Evolutionary conservation across 2,888 invertebrate species (phyloP).

Genomic region (Hypselothyrea guttata): DNA sequence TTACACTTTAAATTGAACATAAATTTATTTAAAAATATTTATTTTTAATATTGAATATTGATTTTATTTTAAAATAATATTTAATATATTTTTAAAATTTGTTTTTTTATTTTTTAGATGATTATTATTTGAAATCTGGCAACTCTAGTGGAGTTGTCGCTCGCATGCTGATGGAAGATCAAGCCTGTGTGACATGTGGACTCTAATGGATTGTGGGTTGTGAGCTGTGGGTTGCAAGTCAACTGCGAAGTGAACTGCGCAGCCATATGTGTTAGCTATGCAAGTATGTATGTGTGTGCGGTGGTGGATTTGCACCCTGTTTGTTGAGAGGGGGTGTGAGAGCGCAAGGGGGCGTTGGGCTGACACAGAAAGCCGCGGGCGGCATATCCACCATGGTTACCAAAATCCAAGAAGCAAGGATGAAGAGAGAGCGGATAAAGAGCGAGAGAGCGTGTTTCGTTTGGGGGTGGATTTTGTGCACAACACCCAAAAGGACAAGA

Average conservation of each 20-base stretch:
- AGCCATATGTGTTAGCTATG: slow-evolving; percentile 2
- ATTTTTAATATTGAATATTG: too few relatives aligned
- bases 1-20: too few relatives aligned
- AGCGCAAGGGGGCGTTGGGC: slow-evolving; percentile 20
- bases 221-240: slow-evolving; percentile 29
- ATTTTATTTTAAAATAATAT: too few relatives aligned
- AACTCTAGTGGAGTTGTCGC: slow-evolving; percentile 7
- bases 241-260: slow-evolving; percentile 41
- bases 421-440: slow-evolving; percentile 27
- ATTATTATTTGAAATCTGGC: too few relatives aligned
- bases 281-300: slow-evolving; percentile 13
- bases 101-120: too few relatives aligned
- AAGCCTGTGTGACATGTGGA: slow-evolving; percentile 41
- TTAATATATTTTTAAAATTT: too few relatives aligned
- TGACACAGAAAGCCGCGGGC: slow-evolving; percentile 62
- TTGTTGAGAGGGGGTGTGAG: slow-evolving; percentile 8
- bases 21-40: too few relatives aligned
- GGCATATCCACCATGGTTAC: slow-evolving; percentile 59
- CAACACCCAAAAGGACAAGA: slow-evolving; percentile 6
- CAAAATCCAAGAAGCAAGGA: slow-evolving; percentile 45
- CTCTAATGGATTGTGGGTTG: slow-evolving; percentile 26
- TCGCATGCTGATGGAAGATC: slow-evolving; percentile 18
- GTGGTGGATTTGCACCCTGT: slow-evolving; percentile 35
- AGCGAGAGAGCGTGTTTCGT: slow-evolving; percentile 9
- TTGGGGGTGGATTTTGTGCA: slow-evolving; percentile 31